Evolutionary conservation across 2,113 vertebrate species (phyloP).

Genomic region (Entomyzon cyanotis): DNA sequence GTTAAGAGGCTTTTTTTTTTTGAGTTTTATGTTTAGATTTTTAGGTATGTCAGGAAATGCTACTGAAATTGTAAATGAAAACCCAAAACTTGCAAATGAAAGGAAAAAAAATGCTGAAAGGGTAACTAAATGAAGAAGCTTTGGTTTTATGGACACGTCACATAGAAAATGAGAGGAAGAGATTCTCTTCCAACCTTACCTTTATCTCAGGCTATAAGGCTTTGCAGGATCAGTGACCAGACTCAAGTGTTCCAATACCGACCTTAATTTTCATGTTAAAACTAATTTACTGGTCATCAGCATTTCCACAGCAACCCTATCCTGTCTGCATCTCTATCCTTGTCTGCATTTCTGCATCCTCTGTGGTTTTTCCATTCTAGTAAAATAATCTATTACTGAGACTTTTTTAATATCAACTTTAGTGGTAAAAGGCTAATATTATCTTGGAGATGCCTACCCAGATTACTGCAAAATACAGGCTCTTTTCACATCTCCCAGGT

Average conservation of each 20-base stretch:
- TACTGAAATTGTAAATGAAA: background rate
- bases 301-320: background rate
- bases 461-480: background rate
- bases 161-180: background rate
- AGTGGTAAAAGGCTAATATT: background rate
- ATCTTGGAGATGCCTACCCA: background rate
- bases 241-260: background rate
- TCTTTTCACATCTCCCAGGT: background rate
- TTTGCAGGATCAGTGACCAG: background rate
- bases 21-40: background rate
- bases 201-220: background rate
- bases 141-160: background rate
- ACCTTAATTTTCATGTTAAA: background rate
- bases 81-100: background rate
- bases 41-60: background rate
- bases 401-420: background rate
- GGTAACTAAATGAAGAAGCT: background rate
- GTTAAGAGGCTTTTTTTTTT: background rate
- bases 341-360: background rate
- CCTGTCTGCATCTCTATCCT: background rate
- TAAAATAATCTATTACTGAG: background rate
- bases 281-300: background rate
- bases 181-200: background rate
- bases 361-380: background rate
- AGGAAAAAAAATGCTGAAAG: background rate